Evolutionary conservation across 2,888 invertebrate species (phyloP), one percentile per base, ranked within the genome.

Genomic region (Polymixis lichenea): DNA sequence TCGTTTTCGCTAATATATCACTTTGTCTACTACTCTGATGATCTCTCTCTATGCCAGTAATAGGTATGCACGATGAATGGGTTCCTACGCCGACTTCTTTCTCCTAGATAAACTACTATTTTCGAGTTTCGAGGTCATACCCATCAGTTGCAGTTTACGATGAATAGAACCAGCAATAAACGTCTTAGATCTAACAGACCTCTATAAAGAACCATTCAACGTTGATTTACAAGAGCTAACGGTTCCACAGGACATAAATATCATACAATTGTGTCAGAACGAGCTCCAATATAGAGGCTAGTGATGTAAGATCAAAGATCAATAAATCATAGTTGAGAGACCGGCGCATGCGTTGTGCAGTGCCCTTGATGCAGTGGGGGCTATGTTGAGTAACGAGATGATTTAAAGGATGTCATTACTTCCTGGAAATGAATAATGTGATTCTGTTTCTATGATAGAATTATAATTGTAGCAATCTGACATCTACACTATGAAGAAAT

Each of bases 281-380:
- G 56, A 77, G 62, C 32, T 11, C 46, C 79, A 80, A 58, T 73
- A 64, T 64, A 58, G 65, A 32, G 69, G 68, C 43, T n/a, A 55
- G 71, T 87, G 79, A 83, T 78, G 79, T 79, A 82, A 81, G 75
- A 80, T 75, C 76, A 83, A 58, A 76, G 73, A 75, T 78, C 82
- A 72, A 85, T 87, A 85, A 86, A 88, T 87, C 87, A 83, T 87
- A 78, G 83, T 88, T 83, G 75, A 62, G 67, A 80, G 77, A 69
- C 65, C 67, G 74, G 32, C 61, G 71, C 78, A 78, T 53, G 68
- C 82, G 77, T 13, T 13, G 15, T 69, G 73, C 62, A n/a, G 56
- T 70, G 88, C 79, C 89, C 88, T 88, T 88, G 89, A 75, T 71
- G 83, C 72, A 82, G 22, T 4, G 49, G 7, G 7, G 19, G 46